These are phyloP conservation scores for Lophius piscatorius DNA, from an alignment of 2,113 vertebrate species.

Conservation along the genomic window DNA sequence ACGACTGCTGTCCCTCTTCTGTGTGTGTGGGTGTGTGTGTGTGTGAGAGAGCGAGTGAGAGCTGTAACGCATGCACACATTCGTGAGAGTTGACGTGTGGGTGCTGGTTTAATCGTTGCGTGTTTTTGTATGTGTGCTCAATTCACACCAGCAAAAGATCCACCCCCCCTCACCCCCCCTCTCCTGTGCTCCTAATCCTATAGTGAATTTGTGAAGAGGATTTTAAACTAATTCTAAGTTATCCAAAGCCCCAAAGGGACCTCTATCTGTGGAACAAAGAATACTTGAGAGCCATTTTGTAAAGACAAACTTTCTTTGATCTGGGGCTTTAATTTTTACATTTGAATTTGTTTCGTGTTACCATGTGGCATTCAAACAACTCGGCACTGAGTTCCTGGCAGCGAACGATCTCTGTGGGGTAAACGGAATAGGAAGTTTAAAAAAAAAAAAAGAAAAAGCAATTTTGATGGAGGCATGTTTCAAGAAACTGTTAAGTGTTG, in stretches of 20 bases:
- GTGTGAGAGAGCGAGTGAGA: constrained; percentile 23
- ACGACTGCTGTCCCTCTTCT: constrained; percentile 60
- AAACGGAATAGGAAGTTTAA: constrained; percentile 6
- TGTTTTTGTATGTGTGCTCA: constrained; percentile 59
- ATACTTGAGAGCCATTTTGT: constrained; percentile 78
- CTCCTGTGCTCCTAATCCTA: constrained; percentile 36
- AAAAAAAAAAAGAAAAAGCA: not conserved
- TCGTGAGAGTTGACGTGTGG: constrained; percentile 50
- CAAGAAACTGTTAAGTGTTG: constrained; percentile 42
- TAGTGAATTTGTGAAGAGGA: constrained; percentile 69
- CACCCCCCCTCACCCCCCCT: constrained; percentile 4
- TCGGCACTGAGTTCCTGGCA: constrained; percentile 55
- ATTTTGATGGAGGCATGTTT: constrained; percentile 39
- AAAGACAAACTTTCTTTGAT: constrained; percentile 67
- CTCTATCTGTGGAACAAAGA: constrained; percentile 78
- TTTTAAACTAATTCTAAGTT: constrained; percentile 77
- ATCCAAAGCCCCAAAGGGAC: constrained; percentile 75
- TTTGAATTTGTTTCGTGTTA: constrained; percentile 22
- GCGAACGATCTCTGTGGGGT: constrained; percentile 21
- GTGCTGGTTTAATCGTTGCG: constrained; percentile 57
- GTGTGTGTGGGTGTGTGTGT: constrained; percentile 28
- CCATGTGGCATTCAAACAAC: constrained; percentile 62
- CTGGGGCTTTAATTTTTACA: constrained; percentile 74
- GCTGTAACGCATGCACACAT: constrained; percentile 57
- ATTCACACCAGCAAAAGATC: constrained; percentile 74